Evolutionary conservation across 1,140 invertebrate species (phyloP), one percentile per base, ranked within the genome.

Genomic region (Tetragnatha versicolor): DNA sequence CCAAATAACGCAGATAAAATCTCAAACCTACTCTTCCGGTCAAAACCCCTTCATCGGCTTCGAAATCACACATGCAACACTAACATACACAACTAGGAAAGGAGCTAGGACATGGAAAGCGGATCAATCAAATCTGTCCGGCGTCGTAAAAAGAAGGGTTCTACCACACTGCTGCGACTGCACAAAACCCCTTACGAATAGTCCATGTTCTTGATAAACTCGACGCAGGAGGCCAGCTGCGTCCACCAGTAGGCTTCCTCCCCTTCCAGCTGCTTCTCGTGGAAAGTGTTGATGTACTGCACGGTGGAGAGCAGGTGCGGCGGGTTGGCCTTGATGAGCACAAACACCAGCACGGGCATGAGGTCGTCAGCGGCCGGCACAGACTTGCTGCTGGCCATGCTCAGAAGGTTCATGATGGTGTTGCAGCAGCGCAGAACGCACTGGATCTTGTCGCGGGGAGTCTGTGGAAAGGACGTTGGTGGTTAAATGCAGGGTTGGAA

Each of bases 221-320:
- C 95, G 37, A 98, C 93, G 10, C 96, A 95, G 0, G 96, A 93
- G 81, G 93, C 94, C 86, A 99, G 98, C 85, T 98, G 96, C 47
- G 95, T 97, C 97, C 97, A 99, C 91, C 96, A 98, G 87, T 98
- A 99, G 84, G 94, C 92, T 84, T 97, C 94, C 87, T 98, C 95
- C 39, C 97, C 97, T 81, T 90, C 89, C 17, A 98, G 88, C 78
- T 92, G 90, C 80, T 91, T 90, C 37, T 91, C 92, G 83, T 94
- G 96, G 85, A 98, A 97, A 83, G 93, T 95, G 83, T 93, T 93
- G 53, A 99, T 95, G 85, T 98, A 98, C 86, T 99, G 96, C 82
- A 99, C 91, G 3, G 96, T 99, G 0, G 96, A 98, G n/a, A 99
- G 88, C 68, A 99, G 88, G 61, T 93, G 93, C 22, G 93, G 93